These are phyloP conservation scores for Automeris io DNA, from an alignment of 2,888 invertebrate species.

Conservation along the genomic window DNA sequence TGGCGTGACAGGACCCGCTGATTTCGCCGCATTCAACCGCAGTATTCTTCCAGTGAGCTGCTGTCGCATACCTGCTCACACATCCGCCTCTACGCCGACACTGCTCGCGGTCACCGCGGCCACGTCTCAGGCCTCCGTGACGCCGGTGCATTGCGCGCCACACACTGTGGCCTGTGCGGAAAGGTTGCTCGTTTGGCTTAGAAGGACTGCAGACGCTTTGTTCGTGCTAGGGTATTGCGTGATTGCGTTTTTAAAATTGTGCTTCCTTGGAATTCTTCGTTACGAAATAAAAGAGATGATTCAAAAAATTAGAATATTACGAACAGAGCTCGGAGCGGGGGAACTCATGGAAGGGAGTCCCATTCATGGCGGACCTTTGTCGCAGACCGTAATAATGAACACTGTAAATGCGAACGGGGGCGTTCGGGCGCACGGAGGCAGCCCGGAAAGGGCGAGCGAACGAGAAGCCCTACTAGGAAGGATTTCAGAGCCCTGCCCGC, in stretches of 20 bases:
- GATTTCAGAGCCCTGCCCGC: constrained; percentile 63
- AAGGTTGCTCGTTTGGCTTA: constrained; percentile 83
- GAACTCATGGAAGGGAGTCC: constrained; percentile 67
- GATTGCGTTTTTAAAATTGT: constrained; percentile 91
- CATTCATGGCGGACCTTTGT: constrained; percentile 64
- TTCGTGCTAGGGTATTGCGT: constrained; percentile 92
- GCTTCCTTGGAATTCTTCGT: constrained; percentile 90
- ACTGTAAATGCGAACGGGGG: constrained; percentile 77
- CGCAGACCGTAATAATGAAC: constrained; percentile 68
- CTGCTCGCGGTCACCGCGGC: constrained; percentile 51
- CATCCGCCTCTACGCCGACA: constrained; percentile 71
- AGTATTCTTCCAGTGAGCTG: constrained; percentile 64
- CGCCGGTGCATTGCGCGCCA: constrained; percentile 62
- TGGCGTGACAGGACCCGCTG: constrained; percentile 82
- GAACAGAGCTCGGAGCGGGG: constrained; percentile 79
- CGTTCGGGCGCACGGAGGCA: constrained; percentile 75
- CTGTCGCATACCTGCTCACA: constrained; percentile 62
- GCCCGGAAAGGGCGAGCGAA: constrained; percentile 75
- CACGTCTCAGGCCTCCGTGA: constrained; percentile 50
- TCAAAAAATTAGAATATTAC: constrained; percentile 90
- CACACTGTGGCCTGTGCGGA: constrained; percentile 83
- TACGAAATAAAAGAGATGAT: constrained; percentile 95
- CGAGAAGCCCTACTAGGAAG: constrained; percentile 76
- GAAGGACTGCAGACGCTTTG: constrained; percentile 87
- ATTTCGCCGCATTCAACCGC: constrained; percentile 65